Evolutionary conservation across 2,113 vertebrate species (phyloP).

Genomic region (Motacilla alba): DNA sequence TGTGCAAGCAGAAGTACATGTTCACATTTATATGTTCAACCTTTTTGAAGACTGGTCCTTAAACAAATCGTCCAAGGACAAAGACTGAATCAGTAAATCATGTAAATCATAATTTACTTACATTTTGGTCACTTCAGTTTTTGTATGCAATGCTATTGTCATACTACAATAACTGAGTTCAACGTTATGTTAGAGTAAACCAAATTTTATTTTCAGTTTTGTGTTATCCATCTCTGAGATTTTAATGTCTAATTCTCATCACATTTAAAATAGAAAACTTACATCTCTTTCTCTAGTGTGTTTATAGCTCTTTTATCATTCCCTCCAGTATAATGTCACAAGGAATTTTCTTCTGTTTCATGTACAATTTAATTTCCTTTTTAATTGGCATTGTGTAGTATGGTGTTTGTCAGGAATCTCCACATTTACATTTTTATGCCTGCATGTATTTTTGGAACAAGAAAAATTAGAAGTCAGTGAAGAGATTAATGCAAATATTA

Average conservation of each 20-base stretch:
- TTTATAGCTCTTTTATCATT: conserved; percentile 41
- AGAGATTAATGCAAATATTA: conserved; percentile 8
- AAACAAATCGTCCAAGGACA: background rate
- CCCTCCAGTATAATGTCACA: conserved; percentile 43
- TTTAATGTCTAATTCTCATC: conserved; percentile 39
- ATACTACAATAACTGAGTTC: background rate
- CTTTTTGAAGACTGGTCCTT: background rate
- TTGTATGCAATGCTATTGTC: background rate
- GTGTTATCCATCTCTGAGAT: background rate
- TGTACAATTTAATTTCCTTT: conserved; percentile 48
- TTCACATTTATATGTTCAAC: background rate
- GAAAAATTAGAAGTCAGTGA: conserved; percentile 21
- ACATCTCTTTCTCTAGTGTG: conserved; percentile 25
- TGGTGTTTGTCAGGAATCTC: conserved; percentile 21
- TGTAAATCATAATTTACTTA: background rate
- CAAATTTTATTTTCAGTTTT: conserved; percentile 34
- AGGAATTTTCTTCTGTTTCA: conserved; percentile 43
- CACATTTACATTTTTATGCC: conserved; percentile 35
- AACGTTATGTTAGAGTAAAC: background rate
- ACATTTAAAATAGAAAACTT: conserved; percentile 33
- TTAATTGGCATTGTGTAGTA: conserved; percentile 32
- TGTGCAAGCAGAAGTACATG: background rate
- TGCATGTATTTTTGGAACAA: background rate
- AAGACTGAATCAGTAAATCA: background rate
- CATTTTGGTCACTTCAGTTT: conserved; percentile 21